These are phyloP conservation scores for Thera obeliscata DNA, from an alignment of 2,888 invertebrate genomes.

Conservation along the genomic window DNA sequence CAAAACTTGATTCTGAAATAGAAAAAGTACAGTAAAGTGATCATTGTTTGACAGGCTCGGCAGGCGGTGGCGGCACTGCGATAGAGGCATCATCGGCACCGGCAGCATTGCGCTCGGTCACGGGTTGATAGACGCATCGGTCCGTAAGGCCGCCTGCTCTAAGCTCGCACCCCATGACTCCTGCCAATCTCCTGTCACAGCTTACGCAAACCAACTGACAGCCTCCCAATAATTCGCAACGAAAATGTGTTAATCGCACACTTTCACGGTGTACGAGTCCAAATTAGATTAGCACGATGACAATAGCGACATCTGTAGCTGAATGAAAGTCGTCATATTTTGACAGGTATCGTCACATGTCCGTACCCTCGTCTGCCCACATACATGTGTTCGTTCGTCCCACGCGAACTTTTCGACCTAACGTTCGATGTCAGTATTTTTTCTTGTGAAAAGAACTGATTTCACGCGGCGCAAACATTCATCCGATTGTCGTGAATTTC, in stretches of 20 bases:
- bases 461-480: slow-evolving; percentile 84
- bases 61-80: slow-evolving; percentile 6
- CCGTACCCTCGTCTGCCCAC: slow-evolving; percentile 77
- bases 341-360: slow-evolving; percentile 79
- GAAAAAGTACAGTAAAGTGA: slow-evolving; percentile 9
- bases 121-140: slow-evolving; percentile 36
- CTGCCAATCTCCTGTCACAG: slow-evolving; percentile 83
- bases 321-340: slow-evolving; percentile 81
- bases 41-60: slow-evolving; percentile 18
- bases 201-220: slow-evolving; percentile 82
- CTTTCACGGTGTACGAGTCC: slow-evolving; percentile 78
- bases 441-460: slow-evolving; percentile 78
- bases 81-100: slow-evolving; percentile 3
- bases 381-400: slow-evolving; percentile 78
- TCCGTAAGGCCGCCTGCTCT: slow-evolving; percentile 46
- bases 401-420: slow-evolving; percentile 58
- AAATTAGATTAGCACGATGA: slow-evolving; percentile 81
- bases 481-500: slow-evolving; percentile 80
- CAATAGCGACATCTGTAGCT: slow-evolving; percentile 81
- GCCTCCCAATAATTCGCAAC: slow-evolving; percentile 81
- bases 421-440: slow-evolving; percentile 63
- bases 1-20: background rate
- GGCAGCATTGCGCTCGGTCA: slow-evolving; percentile 26
- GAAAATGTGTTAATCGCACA: slow-evolving; percentile 84
- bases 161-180: slow-evolving; percentile 67